phyloP scores from a whole-genome alignment of 2,888 invertebrate genomes.

The Drosophila antonietae region DNA sequence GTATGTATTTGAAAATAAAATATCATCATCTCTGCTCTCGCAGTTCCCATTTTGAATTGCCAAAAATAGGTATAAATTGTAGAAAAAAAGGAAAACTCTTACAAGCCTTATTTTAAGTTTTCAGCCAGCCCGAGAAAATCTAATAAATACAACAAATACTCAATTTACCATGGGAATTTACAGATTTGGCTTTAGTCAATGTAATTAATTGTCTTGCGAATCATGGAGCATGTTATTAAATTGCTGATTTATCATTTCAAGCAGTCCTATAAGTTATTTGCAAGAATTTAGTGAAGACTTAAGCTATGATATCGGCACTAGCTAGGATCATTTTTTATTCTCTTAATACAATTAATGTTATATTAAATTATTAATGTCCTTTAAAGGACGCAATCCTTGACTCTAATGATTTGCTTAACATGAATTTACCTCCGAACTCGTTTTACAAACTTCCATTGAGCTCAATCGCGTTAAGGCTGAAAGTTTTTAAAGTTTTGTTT shows the following conservation, averaged over 20 bases:
- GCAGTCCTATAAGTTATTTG: neutral
- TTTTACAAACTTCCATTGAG: neutral
- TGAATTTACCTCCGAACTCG: neutral
- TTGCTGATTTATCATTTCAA: neutral
- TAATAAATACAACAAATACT: too few relatives aligned
- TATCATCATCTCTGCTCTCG: too few relatives aligned
- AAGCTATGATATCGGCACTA: too few relatives aligned
- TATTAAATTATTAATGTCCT: constrained; percentile 1
- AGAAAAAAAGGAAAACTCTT: too few relatives aligned
- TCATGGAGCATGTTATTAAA: neutral
- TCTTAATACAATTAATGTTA: neutral
- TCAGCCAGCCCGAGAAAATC: too few relatives aligned
- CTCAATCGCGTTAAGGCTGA: neutral
- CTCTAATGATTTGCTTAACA: neutral
- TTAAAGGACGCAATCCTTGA: neutral
- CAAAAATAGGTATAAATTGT: too few relatives aligned
- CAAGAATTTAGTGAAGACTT: neutral
- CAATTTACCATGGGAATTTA: too few relatives aligned
- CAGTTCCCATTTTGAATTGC: too few relatives aligned
- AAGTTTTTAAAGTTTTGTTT: neutral
- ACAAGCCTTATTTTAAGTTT: too few relatives aligned
- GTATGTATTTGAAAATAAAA: too few relatives aligned
- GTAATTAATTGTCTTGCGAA: neutral
- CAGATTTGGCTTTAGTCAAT: neutral
- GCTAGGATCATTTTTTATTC: constrained; percentile 1